Percentiles rank a stretch among this genome's conserved stretches.
phyloP scores from a whole-genome alignment of 2,797 vertebrate species.

The Sebastiscus albofasciatus region DNA sequence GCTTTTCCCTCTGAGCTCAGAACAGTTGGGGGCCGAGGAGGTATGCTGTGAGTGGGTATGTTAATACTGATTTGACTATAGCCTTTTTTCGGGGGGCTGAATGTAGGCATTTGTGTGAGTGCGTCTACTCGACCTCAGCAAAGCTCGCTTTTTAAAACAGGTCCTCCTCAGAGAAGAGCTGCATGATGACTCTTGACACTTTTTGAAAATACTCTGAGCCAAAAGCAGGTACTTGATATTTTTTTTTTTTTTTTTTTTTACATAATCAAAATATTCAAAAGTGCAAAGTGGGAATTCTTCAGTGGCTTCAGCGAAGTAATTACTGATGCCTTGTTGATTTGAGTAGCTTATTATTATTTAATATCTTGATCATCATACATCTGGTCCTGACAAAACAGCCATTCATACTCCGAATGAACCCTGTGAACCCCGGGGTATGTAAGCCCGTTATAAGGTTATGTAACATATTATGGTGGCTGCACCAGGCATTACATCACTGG shows the following conservation, averaged over 20 bases:
- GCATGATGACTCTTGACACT: not conserved
- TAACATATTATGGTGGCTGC: conserved; percentile 72
- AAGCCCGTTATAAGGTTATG: conserved; percentile 73
- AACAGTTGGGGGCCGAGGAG: conserved; percentile 73
- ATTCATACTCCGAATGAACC: conserved; percentile 61
- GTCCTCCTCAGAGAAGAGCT: conserved; percentile 6
- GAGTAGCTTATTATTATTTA: conserved; percentile 6
- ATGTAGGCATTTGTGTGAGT: conserved; percentile 49
- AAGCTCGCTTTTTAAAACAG: not conserved
- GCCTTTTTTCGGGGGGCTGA: conserved; percentile 42
- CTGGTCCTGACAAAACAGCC: conserved; percentile 43
- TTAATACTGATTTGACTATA: conserved; percentile 58
- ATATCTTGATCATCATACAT: conserved; percentile 26
- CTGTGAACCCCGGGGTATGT: conserved; percentile 57
- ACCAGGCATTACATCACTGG: conserved; percentile 71
- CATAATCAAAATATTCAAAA: not conserved
- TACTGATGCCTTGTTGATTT: conserved; percentile 3
- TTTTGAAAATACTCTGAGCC: conserved; percentile 4
- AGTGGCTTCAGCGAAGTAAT: not conserved
- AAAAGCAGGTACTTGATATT: not conserved
- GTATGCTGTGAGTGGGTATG: conserved; percentile 56
- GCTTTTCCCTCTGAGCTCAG: conserved; percentile 66
- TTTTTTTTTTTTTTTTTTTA: not conserved
- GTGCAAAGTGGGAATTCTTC: not conserved
- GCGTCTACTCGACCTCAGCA: conserved; percentile 2